Base-by-base conservation (phyloP, 2,797 vertebrate genomes). In the Rhynchonycteris naso region DNA sequence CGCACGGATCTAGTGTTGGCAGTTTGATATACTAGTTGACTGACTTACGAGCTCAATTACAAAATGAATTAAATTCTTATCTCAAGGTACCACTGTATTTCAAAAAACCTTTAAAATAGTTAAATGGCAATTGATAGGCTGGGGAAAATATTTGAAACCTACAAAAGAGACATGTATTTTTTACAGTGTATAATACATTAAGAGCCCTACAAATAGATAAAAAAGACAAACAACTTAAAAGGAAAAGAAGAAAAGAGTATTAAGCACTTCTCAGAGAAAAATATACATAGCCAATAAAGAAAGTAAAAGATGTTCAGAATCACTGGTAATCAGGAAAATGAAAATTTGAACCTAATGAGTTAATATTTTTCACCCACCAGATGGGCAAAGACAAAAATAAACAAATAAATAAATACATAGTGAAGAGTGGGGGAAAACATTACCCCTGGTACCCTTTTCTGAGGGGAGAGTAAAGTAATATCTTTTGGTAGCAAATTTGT, bases 51-150 rank as follows among this genome's bases (percentile, higher is more conserved):
- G n/a, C n/a, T n/a, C n/a, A n/a, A n/a, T n/a, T n/a, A n/a, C n/a
- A n/a, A n/a, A n/a, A n/a, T n/a, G n/a, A n/a, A n/a, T n/a, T n/a
- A n/a, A n/a, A n/a, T n/a, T n/a, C n/a, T n/a, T n/a, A n/a, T n/a
- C n/a, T n/a, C n/a, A n/a, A n/a, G n/a, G n/a, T n/a, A n/a, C n/a
- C n/a, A n/a, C n/a, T n/a, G n/a, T 47, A 68, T 80, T 68, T 84
- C 52, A 56, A 80, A 86, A 90, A 26, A 81, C 26, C 59, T 68
- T 84, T 47, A 80, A 43, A 66, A 94, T 43, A 90, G 15, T 83
- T 61, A 63, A 87, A 81, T 75, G 7, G 26, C 47, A 78, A 43
- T 15, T 33, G 80, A 58, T 50, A 72, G 14, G 58, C 56, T n/a
- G 56, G 35, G 10, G 56, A 2, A 93, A 86, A 75, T 80, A 85